These are phyloP conservation scores for Jacana jacana DNA, from an alignment of 2,113 vertebrate species.

Conservation along the genomic window DNA sequence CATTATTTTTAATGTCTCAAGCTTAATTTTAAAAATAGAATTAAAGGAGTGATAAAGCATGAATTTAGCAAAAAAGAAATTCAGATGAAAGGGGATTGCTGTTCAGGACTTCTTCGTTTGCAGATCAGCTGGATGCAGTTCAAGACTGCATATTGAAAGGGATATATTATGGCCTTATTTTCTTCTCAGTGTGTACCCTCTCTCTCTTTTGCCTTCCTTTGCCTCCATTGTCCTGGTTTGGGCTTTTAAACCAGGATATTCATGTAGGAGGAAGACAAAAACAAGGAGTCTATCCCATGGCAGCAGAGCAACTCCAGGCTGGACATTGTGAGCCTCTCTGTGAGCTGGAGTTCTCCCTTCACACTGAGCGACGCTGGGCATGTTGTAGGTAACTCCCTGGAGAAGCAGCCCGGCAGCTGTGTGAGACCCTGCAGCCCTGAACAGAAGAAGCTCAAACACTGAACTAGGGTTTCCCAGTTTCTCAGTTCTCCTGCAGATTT, in stretches of 20 bases:
- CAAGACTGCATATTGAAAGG: not conserved
- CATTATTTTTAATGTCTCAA: not conserved
- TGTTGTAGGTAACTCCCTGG: not conserved
- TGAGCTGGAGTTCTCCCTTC: not conserved
- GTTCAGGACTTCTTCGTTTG: not conserved
- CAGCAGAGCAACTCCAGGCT: not conserved
- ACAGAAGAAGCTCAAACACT: not conserved
- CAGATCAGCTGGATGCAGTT: not conserved
- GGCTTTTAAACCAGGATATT: not conserved
- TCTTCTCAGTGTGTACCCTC: not conserved
- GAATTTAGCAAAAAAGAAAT: not conserved
- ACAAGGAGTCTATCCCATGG: accelerated
- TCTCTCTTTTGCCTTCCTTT: not conserved
- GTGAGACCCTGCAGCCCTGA: not conserved
- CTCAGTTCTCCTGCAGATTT: slow-evolving; percentile 32
- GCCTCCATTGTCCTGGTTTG: not conserved
- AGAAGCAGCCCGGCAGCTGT: not conserved
- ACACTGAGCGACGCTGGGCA: not conserved
- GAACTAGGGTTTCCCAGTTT: slow-evolving; percentile 9
- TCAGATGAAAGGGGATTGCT: not conserved
- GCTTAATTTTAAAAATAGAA: not conserved
- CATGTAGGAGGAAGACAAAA: not conserved
- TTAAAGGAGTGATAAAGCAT: not conserved
- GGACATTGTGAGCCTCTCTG: not conserved
- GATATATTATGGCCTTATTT: not conserved